phyloP scores from a whole-genome alignment of 30 jellyfish, hydroid and myxozoan species.

The Hydractinia echinata region DNA sequence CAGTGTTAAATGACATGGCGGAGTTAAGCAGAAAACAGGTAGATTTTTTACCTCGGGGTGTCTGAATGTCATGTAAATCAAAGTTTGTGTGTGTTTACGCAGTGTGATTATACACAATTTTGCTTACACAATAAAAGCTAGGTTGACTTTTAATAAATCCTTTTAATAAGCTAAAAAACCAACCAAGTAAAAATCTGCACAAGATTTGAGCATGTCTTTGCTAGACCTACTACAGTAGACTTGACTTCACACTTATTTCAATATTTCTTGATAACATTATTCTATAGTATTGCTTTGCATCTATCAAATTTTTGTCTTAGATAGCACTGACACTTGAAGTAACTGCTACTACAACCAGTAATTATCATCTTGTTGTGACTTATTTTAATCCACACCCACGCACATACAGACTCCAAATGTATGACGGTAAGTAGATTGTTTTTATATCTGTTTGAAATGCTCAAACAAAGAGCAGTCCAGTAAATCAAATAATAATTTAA shows the following conservation, averaged over 20 bases:
- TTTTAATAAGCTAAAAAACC: neutral
- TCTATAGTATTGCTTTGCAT: too few relatives aligned
- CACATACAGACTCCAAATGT: conserved; percentile 40
- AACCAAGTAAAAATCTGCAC: neutral
- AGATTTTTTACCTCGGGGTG: neutral
- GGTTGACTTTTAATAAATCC: too few relatives aligned
- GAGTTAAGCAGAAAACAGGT: conserved; percentile 65
- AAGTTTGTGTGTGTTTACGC: too few relatives aligned
- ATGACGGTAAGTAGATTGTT: conserved; percentile 22
- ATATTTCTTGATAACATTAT: too few relatives aligned
- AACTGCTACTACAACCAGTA: conserved; percentile 31
- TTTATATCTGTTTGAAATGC: too few relatives aligned
- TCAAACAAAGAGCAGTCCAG: too few relatives aligned
- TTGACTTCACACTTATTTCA: too few relatives aligned
- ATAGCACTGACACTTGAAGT: conserved; percentile 38
- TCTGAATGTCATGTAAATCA: too few relatives aligned
- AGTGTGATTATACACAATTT: too few relatives aligned
- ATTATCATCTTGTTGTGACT: conserved; percentile 49
- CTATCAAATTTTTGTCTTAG: conserved; percentile 18
- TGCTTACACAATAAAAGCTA: too few relatives aligned
- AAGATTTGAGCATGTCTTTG: neutral
- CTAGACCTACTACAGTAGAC: too few relatives aligned
- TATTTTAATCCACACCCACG: conserved; percentile 62
- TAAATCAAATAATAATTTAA: too few relatives aligned
- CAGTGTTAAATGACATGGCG: conserved; percentile 30